phyloP scores from a whole-genome alignment of 2,888 invertebrate genomes.

The Eupithecia insigniata region DNA sequence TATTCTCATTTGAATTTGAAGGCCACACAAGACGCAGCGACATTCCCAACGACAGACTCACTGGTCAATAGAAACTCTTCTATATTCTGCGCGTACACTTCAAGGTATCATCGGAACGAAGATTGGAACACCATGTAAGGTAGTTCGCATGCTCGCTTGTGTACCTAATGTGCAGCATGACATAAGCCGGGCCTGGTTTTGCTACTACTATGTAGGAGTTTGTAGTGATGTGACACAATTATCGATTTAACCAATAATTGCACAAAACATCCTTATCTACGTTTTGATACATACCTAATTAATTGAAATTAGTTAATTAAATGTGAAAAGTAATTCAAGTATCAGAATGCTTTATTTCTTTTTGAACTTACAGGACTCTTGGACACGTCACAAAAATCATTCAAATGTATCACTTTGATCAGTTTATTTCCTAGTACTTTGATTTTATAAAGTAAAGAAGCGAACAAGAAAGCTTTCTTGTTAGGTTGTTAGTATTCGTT shows the following conservation, averaged over 20 bases:
- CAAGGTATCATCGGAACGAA: conserved; percentile 42
- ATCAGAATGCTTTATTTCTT: no score
- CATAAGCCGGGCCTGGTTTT: conserved; percentile 46
- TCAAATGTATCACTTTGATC: no score
- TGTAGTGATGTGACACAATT: conserved; percentile 21
- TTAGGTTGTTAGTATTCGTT: no score
- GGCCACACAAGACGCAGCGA: conserved; percentile 27
- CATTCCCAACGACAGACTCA: conserved; percentile 30
- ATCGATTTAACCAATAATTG: conserved; percentile 1
- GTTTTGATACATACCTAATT: no score
- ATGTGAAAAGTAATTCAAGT: no score
- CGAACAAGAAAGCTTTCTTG: no score
- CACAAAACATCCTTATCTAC: no score
- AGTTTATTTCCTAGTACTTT: no score
- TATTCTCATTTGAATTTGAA: conserved; percentile 26
- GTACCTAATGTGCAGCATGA: conserved; percentile 51
- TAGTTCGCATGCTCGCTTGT: not conserved
- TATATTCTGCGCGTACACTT: conserved; percentile 26
- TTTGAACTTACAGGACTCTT: no score
- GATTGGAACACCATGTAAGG: conserved; percentile 51
- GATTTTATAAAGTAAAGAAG: no score
- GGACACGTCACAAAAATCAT: no score
- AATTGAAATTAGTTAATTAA: not conserved
- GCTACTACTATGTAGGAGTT: conserved; percentile 13
- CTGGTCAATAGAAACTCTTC: conserved; percentile 7